Percentiles rank a stretch among this genome's conserved stretches.
Evolutionary conservation across 2,113 vertebrate species (phyloP).

Genomic region (Rostratula benghalensis): DNA sequence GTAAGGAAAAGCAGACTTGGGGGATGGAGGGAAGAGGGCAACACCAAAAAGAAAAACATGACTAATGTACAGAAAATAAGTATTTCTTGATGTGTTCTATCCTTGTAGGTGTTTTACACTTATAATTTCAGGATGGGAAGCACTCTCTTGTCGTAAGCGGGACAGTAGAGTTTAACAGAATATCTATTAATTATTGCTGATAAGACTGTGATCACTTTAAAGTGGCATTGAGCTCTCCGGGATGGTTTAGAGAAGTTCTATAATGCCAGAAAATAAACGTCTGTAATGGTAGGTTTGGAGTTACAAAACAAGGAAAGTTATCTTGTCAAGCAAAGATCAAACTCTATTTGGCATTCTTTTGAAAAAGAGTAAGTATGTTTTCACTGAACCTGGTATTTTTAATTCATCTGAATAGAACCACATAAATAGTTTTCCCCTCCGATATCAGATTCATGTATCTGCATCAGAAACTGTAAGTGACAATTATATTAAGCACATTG

Average conservation of each 20-base stretch:
- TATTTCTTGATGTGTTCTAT: neutral
- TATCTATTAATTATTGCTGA: neutral
- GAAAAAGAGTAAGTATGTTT: neutral
- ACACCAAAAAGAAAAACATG: neutral
- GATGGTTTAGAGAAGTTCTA: neutral
- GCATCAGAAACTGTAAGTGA: neutral
- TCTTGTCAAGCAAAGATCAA: neutral
- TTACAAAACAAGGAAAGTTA: neutral
- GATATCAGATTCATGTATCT: neutral
- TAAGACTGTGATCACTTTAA: neutral
- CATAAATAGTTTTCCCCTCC: neutral
- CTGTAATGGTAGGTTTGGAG: neutral
- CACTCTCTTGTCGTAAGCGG: neutral
- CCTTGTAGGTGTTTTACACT: neutral
- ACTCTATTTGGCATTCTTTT: neutral
- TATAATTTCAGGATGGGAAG: neutral
- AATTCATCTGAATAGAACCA: neutral
- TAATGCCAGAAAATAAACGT: neutral
- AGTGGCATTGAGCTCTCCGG: neutral
- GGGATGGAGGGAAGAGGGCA: fast-evolving
- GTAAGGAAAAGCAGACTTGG: neutral
- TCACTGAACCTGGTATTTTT: neutral
- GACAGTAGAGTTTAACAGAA: neutral
- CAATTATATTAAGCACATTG: neutral
- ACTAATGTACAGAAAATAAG: neutral